phyloP scores from a whole-genome alignment of 1,140 invertebrate species.

The Pseudomyrmex sp. region DNA sequence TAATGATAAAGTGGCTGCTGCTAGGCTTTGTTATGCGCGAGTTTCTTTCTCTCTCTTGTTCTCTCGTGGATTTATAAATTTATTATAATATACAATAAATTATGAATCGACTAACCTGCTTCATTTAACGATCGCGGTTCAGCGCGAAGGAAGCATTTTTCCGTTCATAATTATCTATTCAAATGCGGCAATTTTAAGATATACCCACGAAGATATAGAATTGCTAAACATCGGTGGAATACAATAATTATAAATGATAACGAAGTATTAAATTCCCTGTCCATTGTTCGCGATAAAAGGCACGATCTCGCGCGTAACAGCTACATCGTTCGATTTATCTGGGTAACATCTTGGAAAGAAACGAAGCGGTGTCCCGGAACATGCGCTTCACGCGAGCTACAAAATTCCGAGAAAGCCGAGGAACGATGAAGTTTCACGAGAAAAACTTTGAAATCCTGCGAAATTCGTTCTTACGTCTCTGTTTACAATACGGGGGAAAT shows the following conservation, averaged over 20 bases:
- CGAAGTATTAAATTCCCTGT: conserved; percentile 33
- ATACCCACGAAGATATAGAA: conserved; percentile 19
- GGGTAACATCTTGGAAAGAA: conserved; percentile 34
- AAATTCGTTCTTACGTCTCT: conserved; percentile 65
- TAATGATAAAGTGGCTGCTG: neutral
- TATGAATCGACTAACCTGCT: conserved; percentile 31
- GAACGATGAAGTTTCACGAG: neutral
- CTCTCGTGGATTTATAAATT: conserved; percentile 29
- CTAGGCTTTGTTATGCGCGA: neutral
- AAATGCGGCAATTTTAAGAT: conserved; percentile 8
- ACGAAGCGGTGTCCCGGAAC: conserved; percentile 37
- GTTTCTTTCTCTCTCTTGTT: neutral
- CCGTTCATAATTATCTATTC: conserved; percentile 31
- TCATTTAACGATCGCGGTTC: conserved; percentile 4
- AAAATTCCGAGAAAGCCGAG: conserved; percentile 43
- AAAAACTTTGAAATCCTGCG: conserved; percentile 29
- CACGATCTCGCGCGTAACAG: conserved; percentile 42
- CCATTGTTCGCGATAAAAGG: conserved; percentile 42
- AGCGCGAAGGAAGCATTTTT: conserved; percentile 23
- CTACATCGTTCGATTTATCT: conserved; percentile 51
- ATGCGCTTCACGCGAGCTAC: conserved; percentile 37
- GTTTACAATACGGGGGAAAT: conserved; percentile 16
- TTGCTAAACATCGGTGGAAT: conserved; percentile 29
- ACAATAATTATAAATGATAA: conserved; percentile 56
- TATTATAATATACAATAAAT: conserved; percentile 39